Evolutionary conservation across 2,113 vertebrate genomes (phyloP).

Genomic region (Chloroceryle aenea): DNA sequence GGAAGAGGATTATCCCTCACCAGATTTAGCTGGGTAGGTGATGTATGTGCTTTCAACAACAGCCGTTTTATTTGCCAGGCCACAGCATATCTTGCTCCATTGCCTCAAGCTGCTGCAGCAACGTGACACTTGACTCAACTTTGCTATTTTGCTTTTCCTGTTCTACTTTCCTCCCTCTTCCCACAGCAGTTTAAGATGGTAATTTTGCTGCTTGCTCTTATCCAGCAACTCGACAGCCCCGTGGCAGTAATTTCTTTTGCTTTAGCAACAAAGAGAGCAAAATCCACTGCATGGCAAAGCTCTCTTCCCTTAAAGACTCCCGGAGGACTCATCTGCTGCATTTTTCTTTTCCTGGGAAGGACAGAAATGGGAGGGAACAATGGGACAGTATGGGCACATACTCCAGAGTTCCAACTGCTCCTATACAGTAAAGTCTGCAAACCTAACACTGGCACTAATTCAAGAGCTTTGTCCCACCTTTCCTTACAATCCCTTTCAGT

Average conservation of each 20-base stretch:
- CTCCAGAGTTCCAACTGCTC: background rate
- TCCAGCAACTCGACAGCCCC: constrained; percentile 15
- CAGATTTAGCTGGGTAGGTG: constrained; percentile 99
- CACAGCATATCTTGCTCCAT: constrained; percentile 31
- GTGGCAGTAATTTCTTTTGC: background rate
- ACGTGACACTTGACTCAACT: background rate
- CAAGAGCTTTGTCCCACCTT: background rate
- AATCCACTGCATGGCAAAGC: constrained; percentile 26
- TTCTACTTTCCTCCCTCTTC: constrained; percentile 2
- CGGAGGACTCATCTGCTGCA: background rate
- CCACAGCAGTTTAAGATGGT: background rate
- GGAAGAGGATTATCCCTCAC: constrained; percentile 90
- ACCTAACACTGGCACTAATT: background rate
- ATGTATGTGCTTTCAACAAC: background rate
- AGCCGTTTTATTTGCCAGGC: constrained; percentile 68
- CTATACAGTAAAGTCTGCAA: background rate
- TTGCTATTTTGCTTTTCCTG: constrained; percentile 6
- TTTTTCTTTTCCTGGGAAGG: background rate
- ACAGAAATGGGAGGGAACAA: background rate
- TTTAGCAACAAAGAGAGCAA: constrained; percentile 1
- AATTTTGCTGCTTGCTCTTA: constrained; percentile 5
- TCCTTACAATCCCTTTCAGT: background rate
- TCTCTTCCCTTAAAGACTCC: constrained; percentile 9
- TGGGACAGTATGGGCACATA: background rate
- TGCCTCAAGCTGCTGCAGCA: background rate